Base-by-base conservation (phyloP, 2,888 invertebrate genomes). In the Petrolisthes manimaculis region DNA sequence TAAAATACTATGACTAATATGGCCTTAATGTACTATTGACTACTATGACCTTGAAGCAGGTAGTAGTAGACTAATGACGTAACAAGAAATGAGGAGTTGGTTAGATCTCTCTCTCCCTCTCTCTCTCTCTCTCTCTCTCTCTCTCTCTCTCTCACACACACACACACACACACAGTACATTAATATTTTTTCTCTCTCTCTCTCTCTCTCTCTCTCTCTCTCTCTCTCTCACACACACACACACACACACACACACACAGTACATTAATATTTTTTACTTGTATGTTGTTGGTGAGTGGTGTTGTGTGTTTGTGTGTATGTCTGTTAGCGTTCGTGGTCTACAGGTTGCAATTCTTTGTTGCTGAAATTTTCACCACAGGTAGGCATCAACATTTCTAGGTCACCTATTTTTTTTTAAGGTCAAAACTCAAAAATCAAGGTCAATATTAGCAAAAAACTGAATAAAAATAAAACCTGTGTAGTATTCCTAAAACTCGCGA, bases 141-240 rank as follows among this genome's bases (percentile, higher is more conserved):
- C 61, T 14, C 61, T 61, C 61, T 14, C 14, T 14, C 61, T 61
- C 61, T n/a, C n/a, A n/a, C n/a, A 14, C 61, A 9, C 61, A 9
- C 61, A 9, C 14, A 61, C 61, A 6, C 61, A 9, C 61, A 9
- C 14, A 9, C 61, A 61, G 6, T 61, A 6, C 61, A 9, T 61
- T 14, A 9, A 6, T 61, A 9, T 61, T 9, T 61, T 14, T 14
- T 61, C 61, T 61, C 61, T 61, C 61, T 61, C 61, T 61, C 61
- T 61, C 61, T 61, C 61, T 61, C 61, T 61, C 61, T 61, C 61
- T 61, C 61, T 61, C 61, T 61, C 61, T 61, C 61, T n/a, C n/a
- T n/a, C n/a, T n/a, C 75, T 6, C 21, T 74, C 14, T 14, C 9
- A 8, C 61, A 9, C 61, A 14, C 61, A n/a, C 61, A 14, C 61